Evolutionary conservation across 1,140 invertebrate species (phyloP), one percentile per base, ranked within the genome.

Genomic region (Cotesia glomerata): DNA sequence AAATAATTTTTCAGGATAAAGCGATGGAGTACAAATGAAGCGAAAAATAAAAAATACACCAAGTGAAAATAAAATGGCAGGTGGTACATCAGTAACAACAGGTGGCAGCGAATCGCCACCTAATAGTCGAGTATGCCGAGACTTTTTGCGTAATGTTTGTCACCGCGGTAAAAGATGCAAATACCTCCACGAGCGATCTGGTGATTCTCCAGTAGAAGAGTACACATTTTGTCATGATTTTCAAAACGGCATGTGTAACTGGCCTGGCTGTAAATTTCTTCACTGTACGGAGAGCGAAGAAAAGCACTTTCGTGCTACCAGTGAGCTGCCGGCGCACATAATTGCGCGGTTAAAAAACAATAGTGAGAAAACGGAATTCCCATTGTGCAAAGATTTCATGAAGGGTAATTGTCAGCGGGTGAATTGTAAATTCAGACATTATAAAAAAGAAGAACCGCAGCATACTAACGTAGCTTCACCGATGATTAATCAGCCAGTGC

Each of bases 151-250:
- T 5, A 91, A 91, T 76, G 87, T 90, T 14, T 96, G 95, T 83
- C 91, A 91, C 71, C 87, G 94, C 11, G 93, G 93, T 8, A 92
- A 91, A 77, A 90, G 90, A 51, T 96, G 95, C 84, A 94, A 94
- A 76, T 95, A 91, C 78, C 87, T 90, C 32, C 93, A 94, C 69
- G 89, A 90, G 75, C 78, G 89, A 84, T 76, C 86, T 63, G 80
- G 86, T 39, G 77, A 85, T 59, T 83, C 84, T 69, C 87, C 86
- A 14, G 86, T 79, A 18, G 83, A 81, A 58, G 87, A 82, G 71
- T 87, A 81, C 73, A 90, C 90, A n/a, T 95, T 96, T 81, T 96
- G 94, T 80, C 94, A 95, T 81, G 94, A 96, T 81, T 95, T 90
- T 85, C 94, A 95, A 83, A 95, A 95, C 82, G 91, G 90, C 11